phyloP scores from a whole-genome alignment of 2,113 vertebrate genomes.

The Nesogale talazaci region DNA sequence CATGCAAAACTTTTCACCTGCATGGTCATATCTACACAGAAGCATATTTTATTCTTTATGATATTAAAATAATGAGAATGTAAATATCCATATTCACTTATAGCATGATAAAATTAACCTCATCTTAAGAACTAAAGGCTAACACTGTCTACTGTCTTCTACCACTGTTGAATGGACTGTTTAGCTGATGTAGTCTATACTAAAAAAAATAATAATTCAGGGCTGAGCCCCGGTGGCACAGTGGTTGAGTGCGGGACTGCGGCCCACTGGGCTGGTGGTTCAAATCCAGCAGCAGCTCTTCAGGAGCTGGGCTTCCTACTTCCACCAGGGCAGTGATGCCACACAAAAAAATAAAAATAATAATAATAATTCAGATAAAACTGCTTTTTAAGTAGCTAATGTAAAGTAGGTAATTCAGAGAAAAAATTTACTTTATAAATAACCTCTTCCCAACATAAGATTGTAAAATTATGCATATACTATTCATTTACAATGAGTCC shows the following conservation, averaged over 20 bases:
- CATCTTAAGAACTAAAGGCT: constrained; percentile 19
- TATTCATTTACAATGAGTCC: background rate
- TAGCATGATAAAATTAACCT: constrained; percentile 16
- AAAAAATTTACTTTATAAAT: constrained; percentile 22
- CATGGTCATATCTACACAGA: background rate
- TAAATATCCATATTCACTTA: background rate
- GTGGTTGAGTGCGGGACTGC: too few species aligned
- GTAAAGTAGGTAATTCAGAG: constrained; percentile 40
- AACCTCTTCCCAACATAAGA: background rate
- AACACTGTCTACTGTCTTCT: background rate
- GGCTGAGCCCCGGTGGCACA: too few species aligned
- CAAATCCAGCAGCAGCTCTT: too few species aligned
- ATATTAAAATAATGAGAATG: constrained; percentile 8
- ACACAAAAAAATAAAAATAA: too few species aligned
- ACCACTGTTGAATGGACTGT: background rate
- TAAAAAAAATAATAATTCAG: constrained; percentile 55
- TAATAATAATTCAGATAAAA: background rate
- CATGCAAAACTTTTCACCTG: background rate
- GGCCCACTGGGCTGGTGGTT: too few species aligned
- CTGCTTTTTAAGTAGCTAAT: constrained; percentile 34
- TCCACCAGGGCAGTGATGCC: too few species aligned
- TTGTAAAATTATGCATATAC: constrained; percentile 13
- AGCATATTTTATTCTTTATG: constrained; percentile 9
- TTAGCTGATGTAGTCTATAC: background rate
- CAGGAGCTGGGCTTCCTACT: too few species aligned